phyloP scores from a whole-genome alignment of 2,797 vertebrate genomes.

The Leptatherina wallacei region DNA sequence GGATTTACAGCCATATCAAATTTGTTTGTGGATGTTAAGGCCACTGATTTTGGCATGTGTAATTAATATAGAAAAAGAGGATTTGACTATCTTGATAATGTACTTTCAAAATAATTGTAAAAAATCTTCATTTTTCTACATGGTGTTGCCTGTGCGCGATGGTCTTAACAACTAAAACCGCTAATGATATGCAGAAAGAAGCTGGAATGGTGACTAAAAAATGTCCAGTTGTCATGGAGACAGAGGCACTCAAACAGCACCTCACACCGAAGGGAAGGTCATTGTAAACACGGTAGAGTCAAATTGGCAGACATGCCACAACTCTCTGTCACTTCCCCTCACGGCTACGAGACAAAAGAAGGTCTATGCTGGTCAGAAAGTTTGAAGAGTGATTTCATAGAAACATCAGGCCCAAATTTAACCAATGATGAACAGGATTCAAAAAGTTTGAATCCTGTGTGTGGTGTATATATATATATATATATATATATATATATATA shows the following conservation, averaged over 20 bases:
- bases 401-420: neutral
- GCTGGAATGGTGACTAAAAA: conserved; percentile 57
- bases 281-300: conserved; percentile 58
- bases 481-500: no score
- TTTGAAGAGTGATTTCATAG: neutral
- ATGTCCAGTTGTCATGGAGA: conserved; percentile 66
- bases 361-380: conserved; percentile 21
- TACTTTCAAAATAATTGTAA: neutral
- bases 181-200: conserved; percentile 59
- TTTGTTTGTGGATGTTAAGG: neutral
- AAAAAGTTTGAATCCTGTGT: neutral
- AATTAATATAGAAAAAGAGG: neutral
- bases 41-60: neutral
- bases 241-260: conserved; percentile 52
- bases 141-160: conserved; percentile 13
- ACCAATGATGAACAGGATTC: neutral
- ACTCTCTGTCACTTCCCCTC: conserved; percentile 30
- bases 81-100: neutral
- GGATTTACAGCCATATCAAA: neutral
- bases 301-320: conserved; percentile 42
- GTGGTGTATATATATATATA: no score
- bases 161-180: conserved; percentile 46
- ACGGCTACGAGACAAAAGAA: conserved; percentile 21
- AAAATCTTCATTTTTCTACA: conserved; percentile 30
- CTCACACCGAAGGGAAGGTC: conserved; percentile 59